Percentiles rank a stretch among this genome's conserved stretches.
Conservation (phyloP, 2,113 vertebrate genomes). For the Haemorhous mexicanus region DNA sequence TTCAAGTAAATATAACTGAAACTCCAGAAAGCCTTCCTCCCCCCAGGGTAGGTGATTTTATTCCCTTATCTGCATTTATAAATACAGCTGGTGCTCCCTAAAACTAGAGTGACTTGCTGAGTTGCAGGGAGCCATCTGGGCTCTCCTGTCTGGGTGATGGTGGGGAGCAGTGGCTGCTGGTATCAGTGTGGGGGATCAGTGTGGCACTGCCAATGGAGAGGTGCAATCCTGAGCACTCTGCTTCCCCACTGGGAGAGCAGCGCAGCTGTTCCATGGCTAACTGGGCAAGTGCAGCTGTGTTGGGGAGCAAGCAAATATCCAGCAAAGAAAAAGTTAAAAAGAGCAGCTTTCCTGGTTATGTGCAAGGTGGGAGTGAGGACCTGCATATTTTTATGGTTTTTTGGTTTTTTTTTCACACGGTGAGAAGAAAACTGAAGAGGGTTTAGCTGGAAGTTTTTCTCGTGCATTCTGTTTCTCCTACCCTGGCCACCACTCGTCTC, state of each 20-base stretch:
- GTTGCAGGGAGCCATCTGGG: not conserved
- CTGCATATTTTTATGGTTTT: not conserved
- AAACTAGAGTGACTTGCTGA: not conserved
- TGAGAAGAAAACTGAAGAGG: not conserved
- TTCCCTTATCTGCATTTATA: not conserved
- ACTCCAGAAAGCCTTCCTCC: not conserved
- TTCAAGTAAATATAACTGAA: not conserved
- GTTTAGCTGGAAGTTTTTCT: not conserved
- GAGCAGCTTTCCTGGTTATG: not conserved
- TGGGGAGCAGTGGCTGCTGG: not conserved
- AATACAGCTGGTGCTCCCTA: not conserved
- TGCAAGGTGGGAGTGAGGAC: not conserved
- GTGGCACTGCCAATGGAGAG: not conserved
- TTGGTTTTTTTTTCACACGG: rapidly evolving
- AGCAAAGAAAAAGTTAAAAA: not conserved
- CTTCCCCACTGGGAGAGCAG: not conserved
- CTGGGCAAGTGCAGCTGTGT: rapidly evolving
- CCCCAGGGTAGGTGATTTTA: not conserved
- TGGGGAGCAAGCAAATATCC: not conserved
- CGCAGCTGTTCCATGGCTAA: rapidly evolving
- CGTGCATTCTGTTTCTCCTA: not conserved
- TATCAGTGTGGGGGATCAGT: not conserved
- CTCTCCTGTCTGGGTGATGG: not conserved
- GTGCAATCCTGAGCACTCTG: rapidly evolving
- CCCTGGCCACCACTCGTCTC: not conserved